Evolutionary conservation across 1,140 invertebrate genomes (phyloP).

Genomic region (Pseudomyrmex dendroicus): DNA sequence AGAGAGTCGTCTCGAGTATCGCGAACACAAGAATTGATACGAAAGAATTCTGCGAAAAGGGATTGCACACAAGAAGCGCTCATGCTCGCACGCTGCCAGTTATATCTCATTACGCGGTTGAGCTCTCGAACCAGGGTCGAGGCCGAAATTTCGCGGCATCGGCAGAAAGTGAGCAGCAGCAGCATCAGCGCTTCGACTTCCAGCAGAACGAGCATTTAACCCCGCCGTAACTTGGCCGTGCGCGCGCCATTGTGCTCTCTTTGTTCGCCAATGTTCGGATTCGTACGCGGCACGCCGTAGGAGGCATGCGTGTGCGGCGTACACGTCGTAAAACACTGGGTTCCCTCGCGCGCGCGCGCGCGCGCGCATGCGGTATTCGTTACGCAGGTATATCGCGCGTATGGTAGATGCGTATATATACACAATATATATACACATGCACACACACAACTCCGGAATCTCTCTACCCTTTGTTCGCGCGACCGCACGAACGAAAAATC

Average conservation of each 20-base stretch:
- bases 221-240: no score
- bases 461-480: slow-evolving; percentile 49
- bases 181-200: no score
- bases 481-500: slow-evolving; percentile 18
- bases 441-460: no score
- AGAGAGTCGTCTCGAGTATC: no score
- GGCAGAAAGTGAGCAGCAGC: neutral
- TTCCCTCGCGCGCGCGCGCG: neutral
- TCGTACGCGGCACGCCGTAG: slow-evolving; percentile 23
- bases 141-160: slow-evolving; percentile 23
- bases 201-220: no score
- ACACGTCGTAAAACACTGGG: slow-evolving; percentile 32
- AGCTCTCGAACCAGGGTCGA: slow-evolving; percentile 15
- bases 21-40: no score
- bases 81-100: neutral
- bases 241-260: slow-evolving; percentile 29
- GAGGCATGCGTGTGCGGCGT: neutral
- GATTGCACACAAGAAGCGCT: no score
- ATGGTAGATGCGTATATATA: neutral
- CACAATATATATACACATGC: no score
- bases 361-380: slow-evolving; percentile 20
- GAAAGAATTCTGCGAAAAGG: no score
- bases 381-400: slow-evolving; percentile 48
- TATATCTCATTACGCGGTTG: slow-evolving; percentile 33
- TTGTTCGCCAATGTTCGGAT: slow-evolving; percentile 45